Conservation (phyloP, 2,888 invertebrate species). For the Nephrotoma guestfalica region DNA sequence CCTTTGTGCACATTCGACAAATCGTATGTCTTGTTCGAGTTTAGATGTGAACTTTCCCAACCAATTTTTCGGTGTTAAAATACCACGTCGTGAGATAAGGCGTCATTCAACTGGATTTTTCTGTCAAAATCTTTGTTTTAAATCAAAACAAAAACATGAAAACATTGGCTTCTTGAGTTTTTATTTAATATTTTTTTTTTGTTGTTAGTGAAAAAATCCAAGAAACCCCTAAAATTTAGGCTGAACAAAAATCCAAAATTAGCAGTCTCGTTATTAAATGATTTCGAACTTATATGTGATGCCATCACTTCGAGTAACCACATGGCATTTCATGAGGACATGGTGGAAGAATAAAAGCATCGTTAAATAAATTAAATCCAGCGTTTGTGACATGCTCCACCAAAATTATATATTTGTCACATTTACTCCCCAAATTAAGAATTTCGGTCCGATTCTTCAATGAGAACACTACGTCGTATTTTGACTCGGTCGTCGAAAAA, state of each 20-base stretch:
- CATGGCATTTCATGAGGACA: conserved; percentile 74
- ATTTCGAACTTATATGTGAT: conserved; percentile 66
- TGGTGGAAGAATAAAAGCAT: conserved; percentile 59
- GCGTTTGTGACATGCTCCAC: conserved; percentile 72
- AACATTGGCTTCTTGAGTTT: too few relatives aligned
- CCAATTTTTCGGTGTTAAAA: too few relatives aligned
- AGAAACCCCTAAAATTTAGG: too few relatives aligned
- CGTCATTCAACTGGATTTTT: too few relatives aligned
- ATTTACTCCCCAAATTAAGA: conserved; percentile 76
- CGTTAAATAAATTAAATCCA: conserved; percentile 72
- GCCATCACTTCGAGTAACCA: conserved; percentile 36
- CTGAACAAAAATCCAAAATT: too few relatives aligned
- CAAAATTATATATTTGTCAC: conserved; percentile 66
- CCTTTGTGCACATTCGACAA: conserved; percentile 61
- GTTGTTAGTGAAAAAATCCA: too few relatives aligned
- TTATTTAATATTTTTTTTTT: too few relatives aligned
- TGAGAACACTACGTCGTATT: conserved; percentile 64
- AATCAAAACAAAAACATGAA: too few relatives aligned
- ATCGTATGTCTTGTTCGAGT: conserved; percentile 55
- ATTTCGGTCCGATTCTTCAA: conserved; percentile 60
- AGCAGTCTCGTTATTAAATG: conserved; percentile 31
- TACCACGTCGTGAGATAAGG: too few relatives aligned
- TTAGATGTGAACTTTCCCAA: too few relatives aligned
- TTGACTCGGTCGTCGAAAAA: conserved; percentile 48
- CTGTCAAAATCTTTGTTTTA: too few relatives aligned